Evolutionary conservation across 2,113 vertebrate species (phyloP).

Genomic region (Aleadryas rufinucha): DNA sequence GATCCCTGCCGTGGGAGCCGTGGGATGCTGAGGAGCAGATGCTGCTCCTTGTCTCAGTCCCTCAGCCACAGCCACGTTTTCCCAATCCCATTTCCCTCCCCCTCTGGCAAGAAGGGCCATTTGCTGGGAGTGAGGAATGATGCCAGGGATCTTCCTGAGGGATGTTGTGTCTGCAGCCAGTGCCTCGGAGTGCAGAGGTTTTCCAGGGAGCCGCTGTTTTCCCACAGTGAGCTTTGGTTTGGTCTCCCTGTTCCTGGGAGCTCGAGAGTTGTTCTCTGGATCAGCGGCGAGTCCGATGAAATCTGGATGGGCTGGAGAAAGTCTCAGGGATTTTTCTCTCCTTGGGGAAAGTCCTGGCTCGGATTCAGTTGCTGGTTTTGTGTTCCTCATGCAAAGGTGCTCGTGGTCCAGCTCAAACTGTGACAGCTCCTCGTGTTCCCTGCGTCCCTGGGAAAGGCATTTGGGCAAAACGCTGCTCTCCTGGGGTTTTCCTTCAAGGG

Average conservation of each 20-base stretch:
- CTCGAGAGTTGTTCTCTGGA: not conserved
- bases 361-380: not conserved
- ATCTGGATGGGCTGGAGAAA: not conserved
- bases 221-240: not conserved
- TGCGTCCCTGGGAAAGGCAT: not conserved
- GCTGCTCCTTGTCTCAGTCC: not conserved
- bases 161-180: not conserved
- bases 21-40: not conserved
- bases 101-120: not conserved
- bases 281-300: not conserved
- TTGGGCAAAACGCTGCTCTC: not conserved
- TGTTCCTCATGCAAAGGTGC: not conserved
- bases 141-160: not conserved
- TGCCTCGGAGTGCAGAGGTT: not conserved
- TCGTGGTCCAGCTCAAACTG: not conserved
- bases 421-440: not conserved
- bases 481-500: fast-evolving
- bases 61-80: not conserved
- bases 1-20: fast-evolving
- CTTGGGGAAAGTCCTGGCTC: not conserved
- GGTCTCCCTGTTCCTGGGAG: not conserved
- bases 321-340: not conserved
- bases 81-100: not conserved
- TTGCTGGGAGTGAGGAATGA: not conserved
- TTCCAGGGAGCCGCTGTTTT: not conserved